Evolutionary conservation across 2,888 invertebrate genomes (phyloP).

Genomic region (Cephus sareptanus): DNA sequence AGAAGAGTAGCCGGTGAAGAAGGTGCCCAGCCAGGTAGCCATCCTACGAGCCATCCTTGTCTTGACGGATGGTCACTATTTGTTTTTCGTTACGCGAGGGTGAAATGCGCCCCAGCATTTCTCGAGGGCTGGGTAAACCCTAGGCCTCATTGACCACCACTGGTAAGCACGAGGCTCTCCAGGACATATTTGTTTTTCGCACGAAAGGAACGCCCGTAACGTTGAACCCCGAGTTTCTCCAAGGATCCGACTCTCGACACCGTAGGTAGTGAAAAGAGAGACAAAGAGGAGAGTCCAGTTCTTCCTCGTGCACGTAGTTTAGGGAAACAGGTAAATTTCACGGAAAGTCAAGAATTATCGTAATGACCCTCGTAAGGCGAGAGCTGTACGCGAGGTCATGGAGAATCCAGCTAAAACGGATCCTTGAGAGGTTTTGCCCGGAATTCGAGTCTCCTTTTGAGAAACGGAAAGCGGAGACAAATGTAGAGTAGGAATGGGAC

Average conservation of each 20-base stretch:
- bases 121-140: conserved; percentile 53
- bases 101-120: conserved; percentile 46
- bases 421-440: neutral
- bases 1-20: neutral
- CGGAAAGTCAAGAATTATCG: neutral
- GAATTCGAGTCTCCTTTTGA: neutral
- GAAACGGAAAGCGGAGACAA: neutral
- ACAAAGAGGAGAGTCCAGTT: neutral
- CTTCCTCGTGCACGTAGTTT: neutral
- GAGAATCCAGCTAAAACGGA: neutral
- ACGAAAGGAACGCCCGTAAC: conserved; percentile 9
- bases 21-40: neutral
- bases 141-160: conserved; percentile 48
- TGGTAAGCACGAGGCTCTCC: conserved; percentile 34
- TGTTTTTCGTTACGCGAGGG: conserved; percentile 54
- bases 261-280: neutral
- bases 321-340: neutral
- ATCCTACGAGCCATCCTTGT: neutral
- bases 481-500: neutral
- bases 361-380: neutral
- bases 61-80: conserved; percentile 43
- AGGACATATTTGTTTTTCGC: conserved; percentile 37
- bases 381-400: neutral
- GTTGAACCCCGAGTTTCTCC: neutral
- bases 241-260: neutral